Conservation (phyloP, 2,113 vertebrate species). For the Scortum barcoo region DNA sequence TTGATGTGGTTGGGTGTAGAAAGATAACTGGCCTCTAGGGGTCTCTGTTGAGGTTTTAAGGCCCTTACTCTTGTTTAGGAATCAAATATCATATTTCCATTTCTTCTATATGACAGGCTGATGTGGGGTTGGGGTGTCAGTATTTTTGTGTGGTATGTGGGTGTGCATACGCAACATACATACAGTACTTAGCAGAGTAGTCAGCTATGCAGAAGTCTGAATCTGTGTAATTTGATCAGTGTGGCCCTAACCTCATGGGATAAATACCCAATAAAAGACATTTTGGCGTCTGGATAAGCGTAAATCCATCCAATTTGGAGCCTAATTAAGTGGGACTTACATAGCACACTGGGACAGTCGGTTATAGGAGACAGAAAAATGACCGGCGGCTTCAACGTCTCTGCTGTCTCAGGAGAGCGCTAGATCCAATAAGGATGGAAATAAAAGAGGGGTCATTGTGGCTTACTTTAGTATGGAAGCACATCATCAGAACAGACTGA, state of each 20-base stretch:
- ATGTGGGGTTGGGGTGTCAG: not conserved
- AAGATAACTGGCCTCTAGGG: slow-evolving; percentile 20
- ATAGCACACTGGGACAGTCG: slow-evolving; percentile 63
- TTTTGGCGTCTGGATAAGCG: slow-evolving; percentile 73
- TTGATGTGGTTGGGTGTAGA: slow-evolving; percentile 15
- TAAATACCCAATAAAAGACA: slow-evolving; percentile 76
- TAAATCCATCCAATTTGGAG: slow-evolving; percentile 81
- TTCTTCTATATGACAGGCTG: slow-evolving; percentile 3
- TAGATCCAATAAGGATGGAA: slow-evolving; percentile 76
- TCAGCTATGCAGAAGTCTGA: slow-evolving; percentile 56
- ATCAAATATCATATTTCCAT: slow-evolving; percentile 34
- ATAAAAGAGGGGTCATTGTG: slow-evolving; percentile 65
- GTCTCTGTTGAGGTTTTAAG: slow-evolving; percentile 29
- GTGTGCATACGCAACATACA: slow-evolving; percentile 29
- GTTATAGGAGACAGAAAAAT: slow-evolving; percentile 72
- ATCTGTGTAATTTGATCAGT: slow-evolving; percentile 75
- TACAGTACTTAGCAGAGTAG: slow-evolving; percentile 29
- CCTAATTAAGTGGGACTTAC: slow-evolving; percentile 82
- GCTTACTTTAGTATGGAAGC: slow-evolving; percentile 49
- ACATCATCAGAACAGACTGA: slow-evolving; percentile 48
- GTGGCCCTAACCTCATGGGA: slow-evolving; percentile 72
- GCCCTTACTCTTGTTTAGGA: not conserved
- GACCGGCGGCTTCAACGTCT: slow-evolving; percentile 68
- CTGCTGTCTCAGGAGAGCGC: slow-evolving; percentile 66
- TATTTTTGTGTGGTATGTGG: slow-evolving; percentile 6